These are phyloP conservation scores for Catajapyx aquilonaris DNA, from an alignment of 1,140 invertebrate genomes.

Conservation along the genomic window DNA sequence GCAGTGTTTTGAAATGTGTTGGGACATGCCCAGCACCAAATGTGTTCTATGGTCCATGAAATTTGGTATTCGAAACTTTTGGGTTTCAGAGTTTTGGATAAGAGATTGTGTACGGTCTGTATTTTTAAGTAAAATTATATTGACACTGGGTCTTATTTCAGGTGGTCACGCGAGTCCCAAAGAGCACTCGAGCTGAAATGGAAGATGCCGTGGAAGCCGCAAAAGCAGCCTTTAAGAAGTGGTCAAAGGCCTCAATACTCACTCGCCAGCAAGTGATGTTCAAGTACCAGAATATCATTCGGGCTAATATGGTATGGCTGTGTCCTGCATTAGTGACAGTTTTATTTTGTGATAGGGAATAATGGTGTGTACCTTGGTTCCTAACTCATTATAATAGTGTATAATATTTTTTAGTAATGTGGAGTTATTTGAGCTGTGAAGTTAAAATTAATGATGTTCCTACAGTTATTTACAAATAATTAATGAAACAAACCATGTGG, in stretches of 20 bases:
- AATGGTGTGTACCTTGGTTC: not conserved
- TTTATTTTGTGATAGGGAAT: not conserved
- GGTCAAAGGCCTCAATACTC: constrained; percentile 82
- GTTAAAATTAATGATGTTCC: too few relatives aligned
- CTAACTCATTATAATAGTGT: too few relatives aligned
- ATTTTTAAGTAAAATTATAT: not conserved
- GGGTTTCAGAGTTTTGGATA: too few relatives aligned
- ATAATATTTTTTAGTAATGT: not conserved
- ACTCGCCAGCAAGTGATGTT: constrained; percentile 93
- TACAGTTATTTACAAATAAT: too few relatives aligned
- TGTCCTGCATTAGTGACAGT: constrained; percentile 3
- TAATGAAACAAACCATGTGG: too few relatives aligned
- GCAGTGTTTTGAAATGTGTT: not conserved
- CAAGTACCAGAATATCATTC: constrained; percentile 60
- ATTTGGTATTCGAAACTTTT: too few relatives aligned
- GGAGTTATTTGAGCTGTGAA: too few relatives aligned
- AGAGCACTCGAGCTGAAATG: constrained; percentile 80
- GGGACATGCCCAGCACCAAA: constrained; percentile 3
- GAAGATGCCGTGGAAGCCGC: constrained; percentile 67
- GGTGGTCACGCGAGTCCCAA: constrained; percentile 64
- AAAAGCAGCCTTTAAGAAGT: constrained; percentile 59
- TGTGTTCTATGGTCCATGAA: too few relatives aligned
- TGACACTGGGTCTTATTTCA: constrained; percentile 13
- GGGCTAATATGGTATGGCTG: constrained; percentile 47
- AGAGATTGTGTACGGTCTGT: too few relatives aligned